Conservation (phyloP, 2,797 vertebrate species). For the Orientallactaga sibirica region DNA sequence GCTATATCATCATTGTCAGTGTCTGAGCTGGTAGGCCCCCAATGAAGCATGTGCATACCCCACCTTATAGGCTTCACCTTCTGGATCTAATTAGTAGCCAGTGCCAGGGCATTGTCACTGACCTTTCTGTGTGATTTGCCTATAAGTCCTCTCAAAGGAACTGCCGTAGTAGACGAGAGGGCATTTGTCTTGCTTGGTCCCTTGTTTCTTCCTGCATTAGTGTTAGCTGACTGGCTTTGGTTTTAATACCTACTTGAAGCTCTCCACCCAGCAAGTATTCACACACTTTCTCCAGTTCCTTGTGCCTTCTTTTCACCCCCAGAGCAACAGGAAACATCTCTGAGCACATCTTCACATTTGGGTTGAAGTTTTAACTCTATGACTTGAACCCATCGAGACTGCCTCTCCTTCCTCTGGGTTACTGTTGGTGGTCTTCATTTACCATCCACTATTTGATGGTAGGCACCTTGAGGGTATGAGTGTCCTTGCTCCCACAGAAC, state of each 20-base stretch:
- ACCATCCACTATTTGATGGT: background rate
- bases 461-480: background rate
- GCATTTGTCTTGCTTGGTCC: background rate
- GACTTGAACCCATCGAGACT: background rate
- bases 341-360: slow-evolving; percentile 38
- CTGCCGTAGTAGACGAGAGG: background rate
- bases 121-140: background rate
- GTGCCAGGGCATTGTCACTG: background rate
- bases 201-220: background rate
- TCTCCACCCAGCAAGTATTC: background rate
- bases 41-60: background rate
- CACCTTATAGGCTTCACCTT: background rate
- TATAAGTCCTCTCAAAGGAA: background rate
- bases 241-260: background rate
- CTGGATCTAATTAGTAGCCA: background rate
- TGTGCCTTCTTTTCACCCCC: background rate
- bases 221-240: background rate
- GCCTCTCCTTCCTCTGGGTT: background rate
- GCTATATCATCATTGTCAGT: background rate
- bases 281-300: background rate
- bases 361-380: background rate
- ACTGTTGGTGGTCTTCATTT: background rate
- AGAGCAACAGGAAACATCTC: background rate
- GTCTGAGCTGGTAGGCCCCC: background rate
- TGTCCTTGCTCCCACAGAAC: background rate